Conservation (phyloP, 2,888 invertebrate genomes). For the Parasteatoda lunata region DNA sequence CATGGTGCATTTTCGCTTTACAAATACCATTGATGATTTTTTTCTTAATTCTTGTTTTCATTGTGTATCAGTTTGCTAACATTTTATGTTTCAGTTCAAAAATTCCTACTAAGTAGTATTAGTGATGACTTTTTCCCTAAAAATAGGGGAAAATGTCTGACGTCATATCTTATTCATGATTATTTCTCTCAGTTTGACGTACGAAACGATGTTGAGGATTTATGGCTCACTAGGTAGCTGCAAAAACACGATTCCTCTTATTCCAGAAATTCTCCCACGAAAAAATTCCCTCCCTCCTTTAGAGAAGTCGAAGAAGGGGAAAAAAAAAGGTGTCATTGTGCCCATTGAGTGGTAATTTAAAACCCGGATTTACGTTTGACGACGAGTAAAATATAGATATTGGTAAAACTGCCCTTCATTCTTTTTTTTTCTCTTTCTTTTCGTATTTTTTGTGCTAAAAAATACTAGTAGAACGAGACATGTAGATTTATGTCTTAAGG, state of each 20-base stretch:
- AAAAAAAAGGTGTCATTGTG: conserved; percentile 65
- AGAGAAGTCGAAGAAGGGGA: not conserved
- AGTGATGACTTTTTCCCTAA: conserved; percentile 10
- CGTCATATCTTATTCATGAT: conserved; percentile 51
- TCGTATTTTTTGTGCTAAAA: conserved; percentile 27
- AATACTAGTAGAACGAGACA: conserved; percentile 48
- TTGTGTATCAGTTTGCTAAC: no score
- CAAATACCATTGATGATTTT: no score
- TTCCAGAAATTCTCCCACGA: conserved; percentile 52
- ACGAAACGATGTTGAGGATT: conserved; percentile 49
- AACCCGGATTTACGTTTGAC: conserved; percentile 63
- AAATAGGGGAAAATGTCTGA: conserved; percentile 27
- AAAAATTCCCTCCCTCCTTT: conserved; percentile 44
- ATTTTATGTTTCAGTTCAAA: no score
- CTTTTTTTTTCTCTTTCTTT: conserved; percentile 20
- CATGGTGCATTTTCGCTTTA: no score
- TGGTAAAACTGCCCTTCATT: conserved; percentile 15
- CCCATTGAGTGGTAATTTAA: conserved; percentile 60
- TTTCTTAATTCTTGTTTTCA: no score
- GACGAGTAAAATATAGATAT: conserved; percentile 65
- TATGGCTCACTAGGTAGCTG: conserved; percentile 64
- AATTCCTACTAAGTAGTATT: no score
- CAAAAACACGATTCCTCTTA: conserved; percentile 56
- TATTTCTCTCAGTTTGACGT: conserved; percentile 38
- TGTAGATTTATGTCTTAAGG: conserved; percentile 40